phyloP scores from a whole-genome alignment of 1,140 invertebrate species.

The Prorops nasuta region DNA sequence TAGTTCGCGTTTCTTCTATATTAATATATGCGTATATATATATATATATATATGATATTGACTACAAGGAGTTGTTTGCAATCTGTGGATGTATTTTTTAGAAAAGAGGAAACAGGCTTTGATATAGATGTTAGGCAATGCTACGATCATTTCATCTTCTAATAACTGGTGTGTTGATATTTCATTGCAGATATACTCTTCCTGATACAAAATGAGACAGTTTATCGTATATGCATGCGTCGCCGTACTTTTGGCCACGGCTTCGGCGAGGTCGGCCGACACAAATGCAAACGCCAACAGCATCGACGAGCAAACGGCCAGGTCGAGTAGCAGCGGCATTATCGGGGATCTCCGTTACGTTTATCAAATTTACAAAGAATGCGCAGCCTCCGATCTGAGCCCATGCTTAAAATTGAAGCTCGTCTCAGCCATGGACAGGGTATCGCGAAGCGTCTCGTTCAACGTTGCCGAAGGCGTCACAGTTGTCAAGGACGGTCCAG shows the following conservation, averaged over 20 bases:
- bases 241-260: slow-evolving; percentile 42
- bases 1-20: no score
- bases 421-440: slow-evolving; percentile 69
- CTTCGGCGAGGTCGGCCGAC: slow-evolving; percentile 52
- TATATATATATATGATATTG: no score
- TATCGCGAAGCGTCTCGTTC: slow-evolving; percentile 63
- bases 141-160: neutral
- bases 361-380: slow-evolving; percentile 72
- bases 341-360: slow-evolving; percentile 59
- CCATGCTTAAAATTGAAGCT: slow-evolving; percentile 77
- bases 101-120: no score
- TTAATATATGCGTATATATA: no score
- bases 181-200: slow-evolving; percentile 29
- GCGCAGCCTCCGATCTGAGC: slow-evolving; percentile 66
- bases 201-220: slow-evolving; percentile 33
- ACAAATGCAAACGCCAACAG: slow-evolving; percentile 49
- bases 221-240: slow-evolving; percentile 41
- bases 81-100: no score
- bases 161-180: neutral
- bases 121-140: no score
- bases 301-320: slow-evolving; percentile 48
- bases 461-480: slow-evolving; percentile 70
- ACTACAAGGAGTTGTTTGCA: no score
- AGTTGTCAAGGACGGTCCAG: slow-evolving; percentile 63
- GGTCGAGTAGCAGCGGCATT: slow-evolving; percentile 42